Evolutionary conservation across 2,888 invertebrate genomes (phyloP).

Genomic region (Gasteruption jaculator): DNA sequence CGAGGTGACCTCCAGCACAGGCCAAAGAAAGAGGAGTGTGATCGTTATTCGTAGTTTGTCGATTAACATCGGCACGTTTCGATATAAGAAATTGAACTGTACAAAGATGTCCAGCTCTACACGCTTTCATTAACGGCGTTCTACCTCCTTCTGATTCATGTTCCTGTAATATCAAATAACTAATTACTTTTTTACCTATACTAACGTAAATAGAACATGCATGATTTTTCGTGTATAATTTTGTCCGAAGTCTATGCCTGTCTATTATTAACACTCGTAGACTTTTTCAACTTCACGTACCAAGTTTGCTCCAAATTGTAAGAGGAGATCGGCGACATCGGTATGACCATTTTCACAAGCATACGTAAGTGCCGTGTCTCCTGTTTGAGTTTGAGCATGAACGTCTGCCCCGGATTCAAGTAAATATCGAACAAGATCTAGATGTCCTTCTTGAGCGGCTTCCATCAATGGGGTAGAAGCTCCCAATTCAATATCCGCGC

Average conservation of each 20-base stretch:
- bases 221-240: too few species aligned
- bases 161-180: conserved; percentile 56
- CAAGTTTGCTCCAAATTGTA: conserved; percentile 86
- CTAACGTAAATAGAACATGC: background rate
- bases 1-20: conserved; percentile 92
- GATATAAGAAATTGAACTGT: conserved; percentile 94
- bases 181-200: background rate
- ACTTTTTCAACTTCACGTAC: conserved; percentile 46
- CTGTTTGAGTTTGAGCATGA: conserved; percentile 90
- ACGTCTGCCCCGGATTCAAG: conserved; percentile 84
- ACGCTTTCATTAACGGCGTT: conserved; percentile 98
- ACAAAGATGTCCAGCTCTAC: conserved; percentile 91
- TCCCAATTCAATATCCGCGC: conserved; percentile 91
- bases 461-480: conserved; percentile 98
- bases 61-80: conserved; percentile 81
- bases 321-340: conserved; percentile 88
- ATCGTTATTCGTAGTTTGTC: conserved; percentile 90
- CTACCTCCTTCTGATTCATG: conserved; percentile 96
- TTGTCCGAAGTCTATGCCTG: background rate
- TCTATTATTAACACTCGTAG: background rate
- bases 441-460: conserved; percentile 95
- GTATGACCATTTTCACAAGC: conserved; percentile 99
- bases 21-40: conserved; percentile 95
- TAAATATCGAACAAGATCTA: conserved; percentile 86
- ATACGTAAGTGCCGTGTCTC: conserved; percentile 94